Base-by-base conservation (phyloP, 2,888 invertebrate species). In the Galerucella nymphaeae region DNA sequence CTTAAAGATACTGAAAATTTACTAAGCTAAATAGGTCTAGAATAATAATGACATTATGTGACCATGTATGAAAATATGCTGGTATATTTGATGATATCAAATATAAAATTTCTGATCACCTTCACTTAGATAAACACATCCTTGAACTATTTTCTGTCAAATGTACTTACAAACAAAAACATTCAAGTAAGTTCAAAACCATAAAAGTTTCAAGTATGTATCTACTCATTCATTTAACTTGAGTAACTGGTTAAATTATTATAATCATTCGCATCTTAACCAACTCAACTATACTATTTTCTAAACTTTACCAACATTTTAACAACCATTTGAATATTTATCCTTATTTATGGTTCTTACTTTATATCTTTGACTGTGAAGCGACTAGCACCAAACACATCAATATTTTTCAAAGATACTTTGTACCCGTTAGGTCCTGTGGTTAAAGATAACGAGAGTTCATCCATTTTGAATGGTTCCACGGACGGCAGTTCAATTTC, bases 401-500 rank as follows among this genome's bases (percentile, higher is more conserved):
- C 88, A 76, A 92, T 88, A 77, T 92, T 88, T 74, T 87, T 89
- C 65, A 90, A 84, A 1, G 88, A 89, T 55, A 92, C 88, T 82
- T 87, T 89, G 73, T 93, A 92, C 70, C 88, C 90, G 82, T 87
- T 90, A 68, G 87, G 88, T 61, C 88, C 91, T 74, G 86, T 90
- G 74, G 86, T 91, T 76, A 86, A 86, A 81, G 86, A 89, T 80
- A 93, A 84, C 14, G 91, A 88, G 38, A 93, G 81, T 77, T 90
- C 88, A 74, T 91, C 90, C 87, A 92, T 88, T 71, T 88, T 85
- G 80, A 92, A 90, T 3, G 93, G 93, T 82, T 93, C 93, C 66
- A 92, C 88, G 1, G 91, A 88, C 2, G 93, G 93, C 77, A 93
- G 84, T 65, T 90, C 89, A 74, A 92, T 91, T 80, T 92, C 92